Evolutionary conservation across 2,113 vertebrate species (phyloP), one percentile per base, ranked within the genome.

Genomic region (Marmota flaviventris): DNA sequence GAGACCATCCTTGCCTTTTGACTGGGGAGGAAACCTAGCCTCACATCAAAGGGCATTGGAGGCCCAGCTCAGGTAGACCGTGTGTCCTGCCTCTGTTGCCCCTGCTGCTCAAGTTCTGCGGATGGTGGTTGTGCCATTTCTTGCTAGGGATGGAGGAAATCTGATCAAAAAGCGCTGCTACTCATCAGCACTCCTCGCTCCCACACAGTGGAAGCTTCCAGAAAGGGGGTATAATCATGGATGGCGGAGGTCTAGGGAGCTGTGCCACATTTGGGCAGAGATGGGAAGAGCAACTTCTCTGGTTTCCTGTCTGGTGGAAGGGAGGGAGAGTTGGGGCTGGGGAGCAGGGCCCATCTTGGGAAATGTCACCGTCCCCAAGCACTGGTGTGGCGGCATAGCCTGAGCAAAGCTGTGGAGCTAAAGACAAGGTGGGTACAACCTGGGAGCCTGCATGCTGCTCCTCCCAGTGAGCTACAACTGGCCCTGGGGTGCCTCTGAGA

Each of bases 371-470:
- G 1, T 42, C n/a, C 65, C 34, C 0, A 0, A 56, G 17, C 39
- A 32, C 75, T 79, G 34, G 76, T 67, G 82, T 91, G 86, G 92
- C 0, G 14, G n/a, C 69, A 37, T n/a, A 65, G 73, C 24, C 88
- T 11, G 65, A 83, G 88, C 63, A 87, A 65, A 96, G 25, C 81
- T 16, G 1, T 39, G 88, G 58, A 88, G 22, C 67, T 81, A 70
- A 93, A 91, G 56, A 70, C 58, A 95, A 97, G 98, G 97, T 96
- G 97, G 95, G 93, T 97, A 73, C n/a, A 22, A 81, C 29, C 81
- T 72, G 76, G 89, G 69, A 58, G 14, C 63, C 14, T 12, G 11
- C 0, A 8, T n/a, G 48, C 56, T 63, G 63, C 32, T 42, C 34
- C 78, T 67, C 78, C 4, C 2, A 61, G 34, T 20, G 0, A 88